Conservation (phyloP, 1,140 invertebrate species). For the Ceratosolen solmsi region DNA sequence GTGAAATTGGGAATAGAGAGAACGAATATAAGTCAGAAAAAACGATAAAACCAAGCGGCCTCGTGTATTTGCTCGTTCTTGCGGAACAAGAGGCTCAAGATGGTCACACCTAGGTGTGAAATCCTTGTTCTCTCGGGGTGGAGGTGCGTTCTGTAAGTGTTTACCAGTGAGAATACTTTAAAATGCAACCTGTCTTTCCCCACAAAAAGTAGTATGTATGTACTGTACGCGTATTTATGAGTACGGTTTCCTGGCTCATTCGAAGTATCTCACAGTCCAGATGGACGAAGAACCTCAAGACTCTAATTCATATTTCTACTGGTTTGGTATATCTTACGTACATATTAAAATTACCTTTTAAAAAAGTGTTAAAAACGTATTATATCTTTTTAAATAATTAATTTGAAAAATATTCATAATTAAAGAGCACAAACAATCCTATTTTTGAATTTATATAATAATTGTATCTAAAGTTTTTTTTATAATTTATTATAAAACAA, state of each 20-base stretch:
- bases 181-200: conserved; percentile 68
- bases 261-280: conserved; percentile 35
- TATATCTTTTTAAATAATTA: too few species aligned
- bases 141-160: neutral
- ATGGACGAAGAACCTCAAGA: neutral
- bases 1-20: too few species aligned
- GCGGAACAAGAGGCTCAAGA: conserved; percentile 63
- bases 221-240: neutral
- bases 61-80: conserved; percentile 65
- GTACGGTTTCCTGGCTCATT: neutral
- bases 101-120: conserved; percentile 73
- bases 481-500: too few species aligned
- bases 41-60: conserved; percentile 59
- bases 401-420: too few species aligned
- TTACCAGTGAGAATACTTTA: conserved; percentile 38
- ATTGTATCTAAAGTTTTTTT: too few species aligned
- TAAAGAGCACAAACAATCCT: too few species aligned
- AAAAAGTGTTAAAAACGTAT: neutral
- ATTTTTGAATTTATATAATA: too few species aligned
- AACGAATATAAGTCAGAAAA: conserved; percentile 68
- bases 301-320: neutral
- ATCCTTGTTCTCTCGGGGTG: conserved; percentile 51
- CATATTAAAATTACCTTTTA: neutral
- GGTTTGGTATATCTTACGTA: neutral
- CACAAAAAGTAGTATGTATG: neutral